Evolutionary conservation across 2,888 invertebrate genomes (phyloP).

Genomic region (Aleiodes testaceus): DNA sequence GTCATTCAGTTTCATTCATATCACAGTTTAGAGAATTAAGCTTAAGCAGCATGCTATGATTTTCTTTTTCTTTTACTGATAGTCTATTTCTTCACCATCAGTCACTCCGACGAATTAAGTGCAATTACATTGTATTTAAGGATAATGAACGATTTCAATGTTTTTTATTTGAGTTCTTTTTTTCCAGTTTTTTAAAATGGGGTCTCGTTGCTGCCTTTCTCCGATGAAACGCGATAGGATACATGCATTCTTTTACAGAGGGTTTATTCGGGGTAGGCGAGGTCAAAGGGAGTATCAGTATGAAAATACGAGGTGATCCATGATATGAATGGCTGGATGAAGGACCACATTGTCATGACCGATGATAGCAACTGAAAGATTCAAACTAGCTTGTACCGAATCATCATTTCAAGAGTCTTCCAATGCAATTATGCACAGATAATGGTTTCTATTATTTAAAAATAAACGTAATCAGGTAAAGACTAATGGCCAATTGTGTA

Average conservation of each 20-base stretch:
- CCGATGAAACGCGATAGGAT: conserved; percentile 29
- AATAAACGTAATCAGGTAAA: conserved; percentile 29
- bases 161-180: conserved; percentile 31
- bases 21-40: conserved; percentile 38
- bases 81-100: conserved; percentile 39
- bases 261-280: conserved; percentile 49
- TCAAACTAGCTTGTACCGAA: conserved; percentile 10
- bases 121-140: conserved; percentile 18
- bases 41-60: conserved; percentile 47
- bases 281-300: conserved; percentile 45
- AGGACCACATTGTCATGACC: conserved; percentile 62
- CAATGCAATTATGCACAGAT: too few relatives aligned
- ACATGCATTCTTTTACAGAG: conserved; percentile 22
- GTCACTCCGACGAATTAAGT: conserved; percentile 46
- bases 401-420: not conserved
- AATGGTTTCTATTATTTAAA: too few relatives aligned
- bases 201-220: not conserved
- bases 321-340: conserved; percentile 61
- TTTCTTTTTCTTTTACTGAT: conserved; percentile 19
- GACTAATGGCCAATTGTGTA: conserved; percentile 35
- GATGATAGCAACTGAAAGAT: conserved; percentile 65
- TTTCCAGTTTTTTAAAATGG: conserved; percentile 3
- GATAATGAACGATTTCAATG: conserved; percentile 39
- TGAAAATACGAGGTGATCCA: conserved; percentile 65
- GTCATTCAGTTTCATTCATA: conserved; percentile 32